Conservation (phyloP, 2,797 vertebrate genomes). For the Lates japonicus region DNA sequence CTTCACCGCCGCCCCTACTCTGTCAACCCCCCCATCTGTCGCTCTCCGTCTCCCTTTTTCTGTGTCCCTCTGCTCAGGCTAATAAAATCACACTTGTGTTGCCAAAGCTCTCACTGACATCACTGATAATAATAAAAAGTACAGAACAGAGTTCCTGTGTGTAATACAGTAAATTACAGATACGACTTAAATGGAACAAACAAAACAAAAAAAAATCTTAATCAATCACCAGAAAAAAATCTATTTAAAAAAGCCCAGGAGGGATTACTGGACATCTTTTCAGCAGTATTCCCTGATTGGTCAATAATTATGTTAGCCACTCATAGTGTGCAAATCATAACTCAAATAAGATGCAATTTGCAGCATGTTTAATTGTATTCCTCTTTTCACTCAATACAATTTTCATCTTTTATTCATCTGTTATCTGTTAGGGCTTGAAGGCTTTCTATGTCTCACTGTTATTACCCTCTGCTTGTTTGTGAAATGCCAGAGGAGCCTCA, state of each 20-base stretch:
- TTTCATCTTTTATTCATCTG: slow-evolving; percentile 58
- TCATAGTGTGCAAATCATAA: slow-evolving; percentile 17
- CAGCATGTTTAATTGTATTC: slow-evolving; percentile 37
- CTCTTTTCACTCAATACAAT: slow-evolving; percentile 19
- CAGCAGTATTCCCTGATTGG: slow-evolving; percentile 11
- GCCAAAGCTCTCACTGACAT: not conserved
- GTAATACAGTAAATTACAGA: slow-evolving; percentile 15
- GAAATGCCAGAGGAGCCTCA: slow-evolving; percentile 66
- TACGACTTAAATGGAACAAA: not conserved
- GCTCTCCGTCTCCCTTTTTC: not conserved
- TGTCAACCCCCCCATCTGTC: slow-evolving; percentile 42
- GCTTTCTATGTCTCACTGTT: slow-evolving; percentile 40
- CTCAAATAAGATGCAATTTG: slow-evolving; percentile 12
- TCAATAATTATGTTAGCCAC: slow-evolving; percentile 35
- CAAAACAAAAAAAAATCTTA: not conserved
- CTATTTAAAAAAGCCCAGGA: slow-evolving; percentile 40
- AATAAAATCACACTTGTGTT: not conserved
- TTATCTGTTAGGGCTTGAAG: slow-evolving; percentile 30
- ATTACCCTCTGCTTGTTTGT: slow-evolving; percentile 67
- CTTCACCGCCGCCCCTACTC: not conserved
- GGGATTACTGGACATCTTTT: slow-evolving; percentile 9
- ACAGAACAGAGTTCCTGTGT: not conserved
- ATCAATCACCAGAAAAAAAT: slow-evolving; percentile 36
- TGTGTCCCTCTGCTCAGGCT: slow-evolving; percentile 8
- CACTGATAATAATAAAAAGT: not conserved